Conservation (phyloP, 2,113 vertebrate genomes). For the Manacus vitellinus region DNA sequence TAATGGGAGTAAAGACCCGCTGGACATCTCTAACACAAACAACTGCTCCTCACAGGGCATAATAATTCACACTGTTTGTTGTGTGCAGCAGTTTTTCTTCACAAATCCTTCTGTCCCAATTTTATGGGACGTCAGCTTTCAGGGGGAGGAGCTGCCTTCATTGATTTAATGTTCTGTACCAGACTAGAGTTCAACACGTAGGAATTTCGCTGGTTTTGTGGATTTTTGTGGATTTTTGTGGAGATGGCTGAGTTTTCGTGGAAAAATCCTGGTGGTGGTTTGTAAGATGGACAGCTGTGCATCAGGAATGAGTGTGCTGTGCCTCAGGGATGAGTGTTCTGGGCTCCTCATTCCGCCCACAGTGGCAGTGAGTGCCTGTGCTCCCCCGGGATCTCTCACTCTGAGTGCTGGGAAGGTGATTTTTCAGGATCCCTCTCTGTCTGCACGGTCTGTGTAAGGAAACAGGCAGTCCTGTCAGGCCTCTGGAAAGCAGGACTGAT, state of each 20-base stretch:
- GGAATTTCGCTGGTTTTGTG: neutral
- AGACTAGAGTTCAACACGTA: neutral
- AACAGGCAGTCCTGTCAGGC: neutral
- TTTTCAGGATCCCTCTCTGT: neutral
- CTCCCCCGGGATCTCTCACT: fast-evolving
- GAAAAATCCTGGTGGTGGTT: neutral
- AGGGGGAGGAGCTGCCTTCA: neutral
- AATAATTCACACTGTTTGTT: neutral
- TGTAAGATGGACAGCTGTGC: neutral
- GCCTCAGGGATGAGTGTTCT: no score
- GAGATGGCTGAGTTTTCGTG: neutral
- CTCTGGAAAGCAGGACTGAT: neutral
- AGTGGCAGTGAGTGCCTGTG: neutral
- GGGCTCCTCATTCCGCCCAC: neutral
- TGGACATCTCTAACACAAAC: neutral
- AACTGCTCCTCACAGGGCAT: neutral
- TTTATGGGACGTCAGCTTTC: neutral
- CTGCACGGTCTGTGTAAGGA: neutral
- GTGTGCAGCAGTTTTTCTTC: neutral
- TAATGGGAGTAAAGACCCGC: neutral
- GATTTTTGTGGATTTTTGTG: neutral
- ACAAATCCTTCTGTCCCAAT: neutral
- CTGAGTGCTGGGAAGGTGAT: neutral
- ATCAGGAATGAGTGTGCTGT: no score
- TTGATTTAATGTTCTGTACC: neutral